Evolutionary conservation across 1,140 invertebrate species (phyloP).

Genomic region (Meteorus sp.): DNA sequence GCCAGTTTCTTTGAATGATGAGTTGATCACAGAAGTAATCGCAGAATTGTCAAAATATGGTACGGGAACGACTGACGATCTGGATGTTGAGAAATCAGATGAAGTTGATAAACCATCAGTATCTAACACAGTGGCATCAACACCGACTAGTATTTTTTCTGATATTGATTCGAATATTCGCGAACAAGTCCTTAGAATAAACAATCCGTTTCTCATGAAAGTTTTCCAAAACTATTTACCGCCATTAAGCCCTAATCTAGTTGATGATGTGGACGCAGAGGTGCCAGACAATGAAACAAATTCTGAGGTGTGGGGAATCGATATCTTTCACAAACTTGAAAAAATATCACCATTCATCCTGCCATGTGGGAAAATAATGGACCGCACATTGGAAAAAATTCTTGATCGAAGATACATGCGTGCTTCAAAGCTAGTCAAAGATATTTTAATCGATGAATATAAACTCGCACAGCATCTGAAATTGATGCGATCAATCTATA

Average conservation of each 20-base stretch:
- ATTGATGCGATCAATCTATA: slow-evolving; percentile 61
- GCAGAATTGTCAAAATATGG: slow-evolving; percentile 44
- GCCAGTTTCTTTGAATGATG: slow-evolving; percentile 42
- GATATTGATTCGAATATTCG: slow-evolving; percentile 42
- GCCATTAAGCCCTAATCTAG: slow-evolving; percentile 25
- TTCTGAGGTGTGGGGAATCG: slow-evolving; percentile 9
- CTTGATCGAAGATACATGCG: slow-evolving; percentile 55
- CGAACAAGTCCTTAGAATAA: slow-evolving; percentile 43
- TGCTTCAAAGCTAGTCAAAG: slow-evolving; percentile 59
- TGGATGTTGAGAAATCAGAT: slow-evolving; percentile 20
- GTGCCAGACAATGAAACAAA: not conserved
- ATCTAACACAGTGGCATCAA: slow-evolving; percentile 8
- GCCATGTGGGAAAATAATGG: slow-evolving; percentile 52
- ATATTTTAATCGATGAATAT: slow-evolving; percentile 58
- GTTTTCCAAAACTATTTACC: slow-evolving; percentile 51
- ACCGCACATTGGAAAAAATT: slow-evolving; percentile 51
- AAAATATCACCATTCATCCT: slow-evolving; percentile 40
- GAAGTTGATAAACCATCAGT: not conserved
- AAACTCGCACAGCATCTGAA: slow-evolving; percentile 58
- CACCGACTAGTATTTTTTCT: slow-evolving; percentile 4
- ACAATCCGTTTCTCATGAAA: slow-evolving; percentile 54
- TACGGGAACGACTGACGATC: slow-evolving; percentile 22
- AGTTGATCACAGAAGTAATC: slow-evolving; percentile 44
- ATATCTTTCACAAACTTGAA: slow-evolving; percentile 39
- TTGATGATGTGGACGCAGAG: slow-evolving; percentile 35